Base-by-base conservation (phyloP, 2,888 invertebrate species). In the Phymatocera aterrima region DNA sequence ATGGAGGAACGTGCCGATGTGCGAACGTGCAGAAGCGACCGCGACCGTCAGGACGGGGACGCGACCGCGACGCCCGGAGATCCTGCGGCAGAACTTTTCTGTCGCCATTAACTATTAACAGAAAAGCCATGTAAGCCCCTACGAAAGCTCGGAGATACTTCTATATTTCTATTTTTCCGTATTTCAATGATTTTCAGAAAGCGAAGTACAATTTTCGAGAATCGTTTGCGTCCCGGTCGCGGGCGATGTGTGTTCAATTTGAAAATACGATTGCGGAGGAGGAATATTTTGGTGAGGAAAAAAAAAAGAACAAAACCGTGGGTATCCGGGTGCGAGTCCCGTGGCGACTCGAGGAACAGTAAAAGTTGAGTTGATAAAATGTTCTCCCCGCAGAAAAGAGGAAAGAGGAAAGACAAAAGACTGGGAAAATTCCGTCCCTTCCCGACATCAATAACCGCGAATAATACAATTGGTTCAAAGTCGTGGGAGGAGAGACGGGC, bases 401-500 rank as follows among this genome's bases (percentile, higher is more conserved):
- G 57, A 78, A 78, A 70, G 77, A 21, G 40, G 57, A 40, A 24
- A 78, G 48, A 78, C 78, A 78, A 78, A 74, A 61, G 78, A 60
- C 57, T 46, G 34, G 24, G 57, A 28, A 54, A 78, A 54, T 57
- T 78, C n/a, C 70, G 74, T 72, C 80, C 79, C 82, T 79, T 78
- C 78, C 79, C 79, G 79, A 81, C 82, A 82, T 85, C 83, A 82
- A 84, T 86, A 85, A 85, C 80, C 77, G 80, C 79, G 81, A 84
- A 85, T 85, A 84, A 85, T 84, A 84, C 82, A 84, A 84, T 84
- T 81, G 82, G 81, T 57, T 80, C 72, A 65, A 40, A 24, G 64
- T 37, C 70, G 78, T 60, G 79, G 61, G 54, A 77, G 64, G 74
- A 43, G 65, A 64, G 60, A 8, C 8, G 43, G 60, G 31, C n/a